A percentile compares a stretch with the other conserved stretches of the same genome.
phyloP scores from a whole-genome alignment of 2,888 invertebrate genomes.

The Mesorhabditis spiculigera region DNA sequence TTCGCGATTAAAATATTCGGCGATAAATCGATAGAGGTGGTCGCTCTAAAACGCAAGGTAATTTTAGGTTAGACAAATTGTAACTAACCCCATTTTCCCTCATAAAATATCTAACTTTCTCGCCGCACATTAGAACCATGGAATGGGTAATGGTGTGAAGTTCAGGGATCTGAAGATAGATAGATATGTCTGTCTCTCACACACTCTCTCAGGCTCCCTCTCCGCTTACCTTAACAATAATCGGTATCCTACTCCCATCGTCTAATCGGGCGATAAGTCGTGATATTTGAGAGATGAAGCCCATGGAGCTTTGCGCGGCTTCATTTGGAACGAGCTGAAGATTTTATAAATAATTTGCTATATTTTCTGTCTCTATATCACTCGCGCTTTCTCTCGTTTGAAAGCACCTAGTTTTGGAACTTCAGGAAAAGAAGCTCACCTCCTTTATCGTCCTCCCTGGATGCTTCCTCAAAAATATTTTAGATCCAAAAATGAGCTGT shows the following conservation, averaged over 20 bases:
- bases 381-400: neutral
- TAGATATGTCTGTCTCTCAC: too few species aligned
- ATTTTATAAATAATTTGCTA: too few species aligned
- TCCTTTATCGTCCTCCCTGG: neutral
- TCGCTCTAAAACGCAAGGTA: neutral
- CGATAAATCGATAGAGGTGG: neutral
- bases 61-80: neutral
- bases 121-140: neutral
- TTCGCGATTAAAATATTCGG: neutral
- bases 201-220: too few species aligned
- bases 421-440: too few species aligned
- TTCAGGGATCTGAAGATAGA: neutral
- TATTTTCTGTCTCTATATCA: too few species aligned
- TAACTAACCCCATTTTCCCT: neutral
- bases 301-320: neutral
- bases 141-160: conserved; percentile 4
- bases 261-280: neutral
- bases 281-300: neutral
- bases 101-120: neutral
- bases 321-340: too few species aligned
- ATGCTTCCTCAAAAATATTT: neutral
- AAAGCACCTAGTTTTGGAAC: too few species aligned
- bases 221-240: neutral
- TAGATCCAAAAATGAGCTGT: neutral
- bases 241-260: neutral